Conservation (phyloP, 2,888 invertebrate genomes). For the Rhagium mordax region DNA sequence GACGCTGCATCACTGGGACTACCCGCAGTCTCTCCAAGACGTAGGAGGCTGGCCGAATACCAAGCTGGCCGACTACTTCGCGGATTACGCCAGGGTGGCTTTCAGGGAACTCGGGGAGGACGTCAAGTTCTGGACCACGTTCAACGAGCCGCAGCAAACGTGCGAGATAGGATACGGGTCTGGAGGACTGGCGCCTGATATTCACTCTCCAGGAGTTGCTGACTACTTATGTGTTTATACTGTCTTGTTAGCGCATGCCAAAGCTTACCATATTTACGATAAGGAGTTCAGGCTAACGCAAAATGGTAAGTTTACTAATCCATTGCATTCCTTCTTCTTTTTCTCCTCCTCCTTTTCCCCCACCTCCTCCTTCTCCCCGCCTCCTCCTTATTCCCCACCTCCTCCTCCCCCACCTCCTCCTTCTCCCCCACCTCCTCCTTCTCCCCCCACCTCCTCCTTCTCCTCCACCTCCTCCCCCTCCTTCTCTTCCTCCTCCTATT, state of each 20-base stretch:
- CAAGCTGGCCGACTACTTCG: constrained; percentile 73
- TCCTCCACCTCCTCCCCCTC: no score
- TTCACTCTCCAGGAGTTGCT: constrained; percentile 69
- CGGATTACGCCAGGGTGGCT: constrained; percentile 72
- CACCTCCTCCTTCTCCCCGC: no score
- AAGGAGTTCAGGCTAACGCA: constrained; percentile 70
- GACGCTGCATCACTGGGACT: constrained; percentile 74
- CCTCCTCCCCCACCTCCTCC: no score
- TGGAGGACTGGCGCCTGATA: constrained; percentile 60
- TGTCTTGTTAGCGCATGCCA: constrained; percentile 77
- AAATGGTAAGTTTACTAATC: no score
- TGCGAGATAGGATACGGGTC: constrained; percentile 55
- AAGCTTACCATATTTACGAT: constrained; percentile 76
- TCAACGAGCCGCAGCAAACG: constrained; percentile 70
- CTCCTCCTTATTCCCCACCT: no score
- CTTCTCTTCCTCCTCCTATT: no score
- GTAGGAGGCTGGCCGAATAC: constrained; percentile 79
- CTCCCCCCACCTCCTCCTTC: no score
- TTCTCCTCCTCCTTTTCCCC: no score
- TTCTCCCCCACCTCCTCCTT: no score
- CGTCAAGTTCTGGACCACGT: constrained; percentile 71
- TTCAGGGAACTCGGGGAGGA: constrained; percentile 57
- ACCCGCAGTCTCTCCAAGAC: constrained; percentile 72
- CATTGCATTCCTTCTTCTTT: no score
- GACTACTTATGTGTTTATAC: constrained; percentile 78